Base-by-base conservation (phyloP, 2,113 vertebrate species). In the Leptodactylus fuscus region DNA sequence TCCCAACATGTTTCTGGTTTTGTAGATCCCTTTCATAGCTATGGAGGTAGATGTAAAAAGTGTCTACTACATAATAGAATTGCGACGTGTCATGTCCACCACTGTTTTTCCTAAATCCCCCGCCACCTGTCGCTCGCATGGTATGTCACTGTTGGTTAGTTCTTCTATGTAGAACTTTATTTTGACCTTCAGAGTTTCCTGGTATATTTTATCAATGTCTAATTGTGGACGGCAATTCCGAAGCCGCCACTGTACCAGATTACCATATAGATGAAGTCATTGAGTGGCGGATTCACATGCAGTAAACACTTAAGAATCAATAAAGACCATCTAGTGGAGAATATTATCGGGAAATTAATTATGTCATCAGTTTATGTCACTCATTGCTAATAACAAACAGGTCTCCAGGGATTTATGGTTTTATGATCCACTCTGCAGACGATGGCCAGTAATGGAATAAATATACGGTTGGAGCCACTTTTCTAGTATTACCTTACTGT, bases 341-440 rank as follows among this genome's bases (percentile, higher is more conserved):
- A 81, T 81, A 81, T 81, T 67, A 81, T 48, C 1, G 7, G 60
- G 44, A 69, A 81, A 67, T 81, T 67, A 81, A 81, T 81, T 65
- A 62, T 60, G 55, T 80, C 55, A 80, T 80, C 77, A 62, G 16
- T 27, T 80, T 41, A 60, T 60, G 58, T 48, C 44, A 67, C 16
- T 81, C 24, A 7, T 41, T 49, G 24, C 27, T 69, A 69, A 69
- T 67, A 81, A 49, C n/a, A 81, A 46, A 67, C 15, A 67, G 53
- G 44, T 48, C 77, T 44, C 53, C 2, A 16, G 58, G 79, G 58
- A 65, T 41, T 9, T 24, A 9, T 13, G 22, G 44, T 38, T 80
- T 79, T 58, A 79, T 55, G 49, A 58, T 18, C 55, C 36, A 27
- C 53, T 80, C 51, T 44, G 36, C n/a, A 41, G 29, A 41, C 20